Conservation (phyloP, 2,888 invertebrate species). For the Neoscelio sp. region DNA sequence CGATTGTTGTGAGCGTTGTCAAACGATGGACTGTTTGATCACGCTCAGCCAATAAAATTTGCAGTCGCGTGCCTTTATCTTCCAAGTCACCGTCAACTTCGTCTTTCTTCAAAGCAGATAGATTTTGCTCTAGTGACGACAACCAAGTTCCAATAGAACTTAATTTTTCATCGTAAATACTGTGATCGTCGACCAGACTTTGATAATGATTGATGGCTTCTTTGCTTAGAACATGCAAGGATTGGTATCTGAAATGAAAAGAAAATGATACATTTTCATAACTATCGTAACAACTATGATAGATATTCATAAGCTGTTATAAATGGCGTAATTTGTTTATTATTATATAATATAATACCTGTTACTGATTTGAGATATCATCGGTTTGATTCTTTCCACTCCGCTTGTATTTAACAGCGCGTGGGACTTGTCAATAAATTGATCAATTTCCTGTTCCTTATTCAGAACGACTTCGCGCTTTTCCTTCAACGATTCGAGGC, state of each 20-base stretch:
- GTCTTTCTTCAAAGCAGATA: constrained; percentile 87
- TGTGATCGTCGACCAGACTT: constrained; percentile 92
- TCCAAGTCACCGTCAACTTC: constrained; percentile 85
- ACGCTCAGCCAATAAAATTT: constrained; percentile 90
- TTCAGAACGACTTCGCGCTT: constrained; percentile 90
- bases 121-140: constrained; percentile 88
- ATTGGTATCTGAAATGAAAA: constrained; percentile 87
- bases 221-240: constrained; percentile 91
- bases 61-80: constrained; percentile 88
- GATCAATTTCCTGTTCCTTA: constrained; percentile 94
- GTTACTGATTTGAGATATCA: constrained; percentile 95
- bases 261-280: no score
- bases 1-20: constrained; percentile 89
- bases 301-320: no score
- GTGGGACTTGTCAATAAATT: constrained; percentile 95
- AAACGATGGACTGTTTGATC: constrained; percentile 94
- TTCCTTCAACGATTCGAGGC: constrained; percentile 89
- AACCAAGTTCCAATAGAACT: constrained; percentile 92
- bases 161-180: constrained; percentile 89
- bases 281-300: no score
- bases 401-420: constrained; percentile 92
- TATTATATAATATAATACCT: no score
- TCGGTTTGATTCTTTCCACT: constrained; percentile 92
- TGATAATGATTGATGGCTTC: constrained; percentile 94
- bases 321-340: no score